phyloP scores from a whole-genome alignment of 2,888 invertebrate species.

The Orthonychiurus folsomi region DNA sequence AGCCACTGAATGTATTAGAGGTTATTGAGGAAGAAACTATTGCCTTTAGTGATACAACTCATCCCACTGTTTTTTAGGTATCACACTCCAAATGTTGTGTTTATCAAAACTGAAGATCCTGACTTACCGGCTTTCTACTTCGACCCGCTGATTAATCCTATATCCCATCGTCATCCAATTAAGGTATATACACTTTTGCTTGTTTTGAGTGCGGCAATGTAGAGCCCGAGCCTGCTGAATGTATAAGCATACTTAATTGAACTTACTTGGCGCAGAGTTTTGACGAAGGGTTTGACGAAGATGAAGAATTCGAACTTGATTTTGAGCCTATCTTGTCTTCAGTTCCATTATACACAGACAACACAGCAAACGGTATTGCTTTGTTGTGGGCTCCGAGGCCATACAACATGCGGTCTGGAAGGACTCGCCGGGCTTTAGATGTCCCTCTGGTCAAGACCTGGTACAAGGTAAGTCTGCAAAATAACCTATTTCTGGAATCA shows the following conservation, averaged over 20 bases:
- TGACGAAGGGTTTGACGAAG: conserved; percentile 60
- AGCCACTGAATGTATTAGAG: neutral
- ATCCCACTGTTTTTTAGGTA: conserved; percentile 60
- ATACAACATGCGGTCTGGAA: conserved; percentile 91
- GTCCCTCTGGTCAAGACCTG: conserved; percentile 95
- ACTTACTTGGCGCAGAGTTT: conserved; percentile 17
- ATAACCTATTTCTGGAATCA: conserved; percentile 32
- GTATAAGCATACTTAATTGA: neutral
- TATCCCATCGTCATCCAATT: conserved; percentile 83
- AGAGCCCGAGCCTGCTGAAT: neutral
- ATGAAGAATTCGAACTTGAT: conserved; percentile 85
- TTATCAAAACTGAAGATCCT: conserved; percentile 99
- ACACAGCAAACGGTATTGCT: conserved; percentile 97
- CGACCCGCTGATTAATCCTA: conserved; percentile 98
- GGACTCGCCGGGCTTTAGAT: conserved; percentile 87
- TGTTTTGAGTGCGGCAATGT: neutral
- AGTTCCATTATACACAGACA: conserved; percentile 92
- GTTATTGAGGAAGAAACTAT: neutral
- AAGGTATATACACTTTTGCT: too few relatives aligned
- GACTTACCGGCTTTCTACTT: conserved; percentile 99
- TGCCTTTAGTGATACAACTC: neutral
- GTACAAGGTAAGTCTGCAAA: conserved; percentile 60
- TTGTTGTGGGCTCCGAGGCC: conserved; percentile 96
- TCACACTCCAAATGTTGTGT: conserved; percentile 97
- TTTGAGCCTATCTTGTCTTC: conserved; percentile 90